Evolutionary conservation across 2,113 vertebrate species (phyloP), one percentile per base, ranked within the genome.

Genomic region (Percopsis transmontana): DNA sequence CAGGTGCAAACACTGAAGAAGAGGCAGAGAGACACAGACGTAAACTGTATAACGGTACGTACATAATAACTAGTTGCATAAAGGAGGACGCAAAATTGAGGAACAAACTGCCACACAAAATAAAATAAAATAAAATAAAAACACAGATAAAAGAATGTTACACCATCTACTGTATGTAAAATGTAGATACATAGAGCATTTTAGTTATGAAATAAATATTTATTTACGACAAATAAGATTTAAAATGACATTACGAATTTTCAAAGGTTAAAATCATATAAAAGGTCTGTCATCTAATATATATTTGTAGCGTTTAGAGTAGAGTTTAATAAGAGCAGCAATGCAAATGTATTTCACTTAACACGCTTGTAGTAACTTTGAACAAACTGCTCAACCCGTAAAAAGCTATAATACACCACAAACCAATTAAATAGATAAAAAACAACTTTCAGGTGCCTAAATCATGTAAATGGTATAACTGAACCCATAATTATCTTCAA

Each of bases 1-100:
- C 88, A 88, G 81, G 83, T 48, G 44, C 69, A 81, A 72, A 58
- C 45, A 63, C 51, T 2, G 1, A 7, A n/a, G 4, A 14, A 7
- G n/a, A 9, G 10, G 19, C 12, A 64, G 12, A 52, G 12, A 16
- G 12, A 55, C 8, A 74, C 18, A 79, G 59, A 40, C 56, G 24
- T 53, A 45, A 55, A 57, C 10, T 38, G 23, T 20, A 20, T 54
- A n/a, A 58, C 8, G 16, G n/a, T 33, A 15, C 13, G 54, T 38
- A 56, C 52, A 56, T 47, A 41, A 27, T 6, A 70, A 48, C 23
- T 23, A n/a, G 24, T 20, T 20, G 33, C 12, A 38, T 33, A 3
- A 1, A 50, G 10, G 19, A 18, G 12, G 11, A 13, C 27, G 19
- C 13, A 12, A 33, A 48, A 33, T 62, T 5, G 61, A 27, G n/a